These are phyloP conservation scores for Pecten maximus DNA, from an alignment of 2,888 invertebrate species.

Conservation along the genomic window DNA sequence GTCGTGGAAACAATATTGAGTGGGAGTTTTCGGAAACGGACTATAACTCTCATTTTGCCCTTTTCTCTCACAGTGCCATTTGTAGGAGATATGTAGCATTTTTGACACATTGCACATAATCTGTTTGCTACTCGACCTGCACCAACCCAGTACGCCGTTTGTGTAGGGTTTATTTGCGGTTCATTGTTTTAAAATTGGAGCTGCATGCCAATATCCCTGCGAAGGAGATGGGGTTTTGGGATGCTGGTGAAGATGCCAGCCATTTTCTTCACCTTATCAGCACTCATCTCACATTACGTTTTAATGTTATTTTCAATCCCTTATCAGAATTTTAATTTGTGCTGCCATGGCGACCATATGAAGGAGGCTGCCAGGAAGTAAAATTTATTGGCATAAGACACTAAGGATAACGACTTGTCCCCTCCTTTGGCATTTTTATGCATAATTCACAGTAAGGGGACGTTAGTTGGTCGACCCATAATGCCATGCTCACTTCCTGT, in stretches of 20 bases:
- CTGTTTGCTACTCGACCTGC: conserved; percentile 39
- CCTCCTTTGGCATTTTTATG: conserved; percentile 52
- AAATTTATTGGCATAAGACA: conserved; percentile 65
- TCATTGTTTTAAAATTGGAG: conserved; percentile 45
- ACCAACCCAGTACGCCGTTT: background rate
- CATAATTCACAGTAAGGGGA: conserved; percentile 40
- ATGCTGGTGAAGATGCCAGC: conserved; percentile 37
- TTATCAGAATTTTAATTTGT: conserved; percentile 75
- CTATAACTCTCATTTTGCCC: conserved; percentile 18
- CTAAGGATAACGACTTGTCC: conserved; percentile 52
- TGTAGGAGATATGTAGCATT: conserved; percentile 20
- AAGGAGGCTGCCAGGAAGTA: conserved; percentile 64
- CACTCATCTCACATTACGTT: conserved; percentile 64
- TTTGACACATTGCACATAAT: conserved; percentile 42
- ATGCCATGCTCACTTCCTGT: background rate
- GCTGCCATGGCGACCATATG: conserved; percentile 70
- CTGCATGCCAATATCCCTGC: conserved; percentile 38
- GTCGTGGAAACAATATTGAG: background rate
- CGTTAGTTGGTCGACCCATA: background rate
- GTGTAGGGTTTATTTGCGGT: conserved; percentile 36
- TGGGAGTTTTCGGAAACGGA: background rate
- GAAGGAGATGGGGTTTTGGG: conserved; percentile 13
- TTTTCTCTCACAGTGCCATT: conserved; percentile 1
- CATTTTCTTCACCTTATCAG: conserved; percentile 53
- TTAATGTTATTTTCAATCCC: conserved; percentile 71